Base-by-base conservation (phyloP, 2,113 vertebrate genomes). In the Heptranchias perlo region DNA sequence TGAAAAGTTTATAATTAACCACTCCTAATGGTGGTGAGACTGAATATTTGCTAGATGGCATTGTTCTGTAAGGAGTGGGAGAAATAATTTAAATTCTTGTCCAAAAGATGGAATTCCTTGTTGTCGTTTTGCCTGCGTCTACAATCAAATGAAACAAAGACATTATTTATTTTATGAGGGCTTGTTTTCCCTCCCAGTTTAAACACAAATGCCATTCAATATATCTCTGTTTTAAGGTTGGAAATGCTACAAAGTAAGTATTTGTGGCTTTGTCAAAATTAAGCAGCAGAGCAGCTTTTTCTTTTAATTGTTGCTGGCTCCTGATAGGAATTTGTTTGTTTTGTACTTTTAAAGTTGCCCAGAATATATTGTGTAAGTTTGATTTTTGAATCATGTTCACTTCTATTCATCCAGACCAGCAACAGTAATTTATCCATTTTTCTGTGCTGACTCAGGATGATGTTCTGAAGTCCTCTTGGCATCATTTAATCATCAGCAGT, bases 21-120 rank as follows among this genome's bases (percentile, higher is more conserved):
- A 21, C 14, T n/a, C 35, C 58, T 62, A 35, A n/a, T 11, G 23
- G 86, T 14, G 39, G 2, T 84, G 28, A 58, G 31, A 18, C n/a
- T 93, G 54, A 14, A 35, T 39, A 39, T 39, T 62, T 93, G 16
- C 89, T 39, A 39, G 16, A 39, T 62, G 35, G 39, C 18, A 62
- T 93, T 62, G 58, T 93, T 93, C n/a, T 93, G 58, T 62, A 93
- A 93, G 64, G 89, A 61, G 54, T 61, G 28, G 54, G 54, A 61
- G 54, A 92, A n/a, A 92, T 92, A 61, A 93, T 64, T 93, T 62
- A 62, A 93, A 93, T 93, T 93, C 58, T 93, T 39, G 7, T n/a
- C 35, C 1, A 39, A 62, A 21, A n/a, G 58, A 39, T 93, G n/a
- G n/a, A 39, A 93, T 93, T 93, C 89, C 89, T 93, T 64, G 39